Evolutionary conservation across 2,888 invertebrate genomes (phyloP).

Genomic region (Galeopsomyia nigrocyanea): DNA sequence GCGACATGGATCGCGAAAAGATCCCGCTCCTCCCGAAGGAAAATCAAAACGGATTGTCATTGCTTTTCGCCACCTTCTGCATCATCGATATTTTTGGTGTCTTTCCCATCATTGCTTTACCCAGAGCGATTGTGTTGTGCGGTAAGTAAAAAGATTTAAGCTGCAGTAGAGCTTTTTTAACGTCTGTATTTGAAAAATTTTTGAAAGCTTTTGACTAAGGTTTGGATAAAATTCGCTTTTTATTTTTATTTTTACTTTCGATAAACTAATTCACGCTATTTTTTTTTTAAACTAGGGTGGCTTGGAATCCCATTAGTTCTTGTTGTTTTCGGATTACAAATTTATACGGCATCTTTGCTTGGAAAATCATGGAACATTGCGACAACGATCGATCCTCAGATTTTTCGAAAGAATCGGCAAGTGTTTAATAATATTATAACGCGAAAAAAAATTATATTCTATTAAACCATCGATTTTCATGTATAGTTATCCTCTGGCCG

Average conservation of each 20-base stretch:
- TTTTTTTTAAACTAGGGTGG: slow-evolving; percentile 71
- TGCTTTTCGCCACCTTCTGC: slow-evolving; percentile 80
- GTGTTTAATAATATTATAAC: slow-evolving; percentile 13
- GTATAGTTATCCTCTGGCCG: slow-evolving; percentile 84
- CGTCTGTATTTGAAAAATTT: no score
- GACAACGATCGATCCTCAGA: slow-evolving; percentile 78
- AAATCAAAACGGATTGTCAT: slow-evolving; percentile 69
- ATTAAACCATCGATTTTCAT: not conserved
- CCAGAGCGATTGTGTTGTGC: slow-evolving; percentile 81
- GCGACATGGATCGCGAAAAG: slow-evolving; percentile 59
- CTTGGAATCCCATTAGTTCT: slow-evolving; percentile 80
- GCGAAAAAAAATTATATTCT: slow-evolving; percentile 10
- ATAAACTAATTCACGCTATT: no score
- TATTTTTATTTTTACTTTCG: no score
- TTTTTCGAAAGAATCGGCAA: slow-evolving; percentile 73
- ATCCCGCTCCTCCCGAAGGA: slow-evolving; percentile 56
- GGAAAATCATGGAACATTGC: slow-evolving; percentile 88
- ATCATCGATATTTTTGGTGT: slow-evolving; percentile 88
- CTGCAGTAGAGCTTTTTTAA: not conserved
- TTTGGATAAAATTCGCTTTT: no score
- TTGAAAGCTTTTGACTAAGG: no score
- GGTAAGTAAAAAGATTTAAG: slow-evolving; percentile 70
- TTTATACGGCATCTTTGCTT: slow-evolving; percentile 85
- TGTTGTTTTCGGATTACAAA: slow-evolving; percentile 78
- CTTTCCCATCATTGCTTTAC: slow-evolving; percentile 84